Evolutionary conservation across 2,113 vertebrate species (phyloP), one percentile per base, ranked within the genome.

Genomic region (Triplophysa tibetana): DNA sequence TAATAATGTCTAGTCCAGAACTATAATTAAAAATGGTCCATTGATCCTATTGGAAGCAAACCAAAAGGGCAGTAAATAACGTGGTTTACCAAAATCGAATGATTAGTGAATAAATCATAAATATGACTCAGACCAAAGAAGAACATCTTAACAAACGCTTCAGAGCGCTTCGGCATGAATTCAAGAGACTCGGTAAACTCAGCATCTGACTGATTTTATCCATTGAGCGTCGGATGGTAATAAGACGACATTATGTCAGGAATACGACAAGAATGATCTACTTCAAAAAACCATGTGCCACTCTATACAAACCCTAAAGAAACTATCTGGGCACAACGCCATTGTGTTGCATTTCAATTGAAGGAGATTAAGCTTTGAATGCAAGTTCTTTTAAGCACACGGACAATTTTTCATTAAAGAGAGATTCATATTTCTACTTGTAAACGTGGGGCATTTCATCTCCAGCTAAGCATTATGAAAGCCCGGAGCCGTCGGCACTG

Each of bases 221-320:
- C 75, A 74, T 65, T 78, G 78, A 82, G 68, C 54, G 29, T 63
- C 23, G 38, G 61, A 78, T 81, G 73, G 84, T 54, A 38, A 60
- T 84, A 48, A 48, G 75, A 24, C 0, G 50, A 77, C 52, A 61
- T 83, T 75, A 72, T 23, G 12, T 56, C 58, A 65, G 58, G 48
- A 12, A 45, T 70, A 76, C 17, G 58, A 67, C 19, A 70, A 29
- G 8, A 64, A 56, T 50, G 65, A 79, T 70, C 38, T 45, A 65
- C 54, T 48, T 50, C 14, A 60, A 79, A 24, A 70, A 17, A 65
- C 62, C 38, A 21, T 66, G 43, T 43, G 54, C 65, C 69, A 38
- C 29, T 56, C 61, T 45, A 68, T 75, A 50, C 24, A 52, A 33
- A 48, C 56, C 54, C 19, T 79, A 62, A 43, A n/a, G 17, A 38